phyloP scores from a whole-genome alignment of 2,888 invertebrate genomes.

The Patella pellucida region DNA sequence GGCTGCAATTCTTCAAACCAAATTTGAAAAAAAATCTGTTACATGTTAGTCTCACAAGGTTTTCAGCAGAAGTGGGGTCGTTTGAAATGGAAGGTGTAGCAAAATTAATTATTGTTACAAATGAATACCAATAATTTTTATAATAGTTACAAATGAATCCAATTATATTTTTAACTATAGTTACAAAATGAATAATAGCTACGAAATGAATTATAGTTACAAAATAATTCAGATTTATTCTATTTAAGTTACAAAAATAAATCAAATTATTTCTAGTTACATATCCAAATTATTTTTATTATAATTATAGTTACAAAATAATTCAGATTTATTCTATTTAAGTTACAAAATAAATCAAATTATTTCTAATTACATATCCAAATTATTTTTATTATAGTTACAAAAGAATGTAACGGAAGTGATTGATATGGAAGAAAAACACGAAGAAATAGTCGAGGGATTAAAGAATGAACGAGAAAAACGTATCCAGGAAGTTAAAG shows the following conservation, averaged over 20 bases:
- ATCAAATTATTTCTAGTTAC: no score
- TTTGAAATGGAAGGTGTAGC: neutral
- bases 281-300: neutral
- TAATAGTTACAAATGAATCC: constrained; percentile 27
- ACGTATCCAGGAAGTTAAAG: constrained; percentile 29
- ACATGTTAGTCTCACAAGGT: no score
- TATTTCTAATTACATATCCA: no score
- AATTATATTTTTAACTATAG: neutral
- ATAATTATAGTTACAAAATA: neutral
- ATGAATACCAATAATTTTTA: neutral
- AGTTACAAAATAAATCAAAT: constrained; percentile 21
- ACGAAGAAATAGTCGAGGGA: neutral
- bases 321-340: neutral
- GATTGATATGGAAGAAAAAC: constrained; percentile 29
- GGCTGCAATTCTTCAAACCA: no score
- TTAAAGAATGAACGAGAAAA: constrained; percentile 18
- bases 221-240: no score
- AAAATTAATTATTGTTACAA: neutral
- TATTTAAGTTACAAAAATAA: neutral
- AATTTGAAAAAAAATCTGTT: no score
- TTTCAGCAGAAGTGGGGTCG: no score
- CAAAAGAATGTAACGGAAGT: constrained; percentile 24
- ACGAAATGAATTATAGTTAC: no score
- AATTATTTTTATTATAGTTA: constrained; percentile 21
- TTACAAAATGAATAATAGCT: no score